Conservation (phyloP, 2,888 invertebrate genomes). For the Leptinotarsa tumamoca region DNA sequence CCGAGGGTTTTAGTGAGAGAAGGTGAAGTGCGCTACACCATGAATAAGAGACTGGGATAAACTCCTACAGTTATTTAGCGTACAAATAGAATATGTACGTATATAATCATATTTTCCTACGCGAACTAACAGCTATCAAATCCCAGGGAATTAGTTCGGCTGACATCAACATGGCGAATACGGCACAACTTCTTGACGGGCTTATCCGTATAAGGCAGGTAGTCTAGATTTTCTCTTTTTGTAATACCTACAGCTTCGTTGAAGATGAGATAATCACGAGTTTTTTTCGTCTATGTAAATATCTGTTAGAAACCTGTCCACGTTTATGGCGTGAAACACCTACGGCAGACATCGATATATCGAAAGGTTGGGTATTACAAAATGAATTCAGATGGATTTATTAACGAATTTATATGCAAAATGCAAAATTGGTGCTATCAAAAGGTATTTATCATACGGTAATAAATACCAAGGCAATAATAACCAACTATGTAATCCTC, state of each 20-base stretch:
- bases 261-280: no score
- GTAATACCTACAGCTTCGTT: not conserved
- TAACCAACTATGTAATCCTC: no score
- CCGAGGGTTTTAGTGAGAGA: constrained; percentile 43
- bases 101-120: constrained; percentile 26
- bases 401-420: no score
- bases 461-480: no score
- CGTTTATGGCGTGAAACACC: no score
- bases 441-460: no score
- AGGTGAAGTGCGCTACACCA: constrained; percentile 38
- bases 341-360: no score
- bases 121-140: constrained; percentile 25
- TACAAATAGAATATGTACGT: constrained; percentile 21
- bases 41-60: constrained; percentile 49
- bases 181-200: not conserved
- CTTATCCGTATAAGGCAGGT: not conserved
- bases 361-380: no score
- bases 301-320: no score
- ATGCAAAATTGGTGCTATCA: no score
- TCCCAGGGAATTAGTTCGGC: constrained; percentile 29
- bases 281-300: no score
- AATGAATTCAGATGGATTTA: no score
- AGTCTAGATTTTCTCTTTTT: not conserved
- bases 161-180: constrained; percentile 29
- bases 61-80: constrained; percentile 25